phyloP scores from a whole-genome alignment of 2,888 invertebrate species.

The Polydrusus cervinus region DNA sequence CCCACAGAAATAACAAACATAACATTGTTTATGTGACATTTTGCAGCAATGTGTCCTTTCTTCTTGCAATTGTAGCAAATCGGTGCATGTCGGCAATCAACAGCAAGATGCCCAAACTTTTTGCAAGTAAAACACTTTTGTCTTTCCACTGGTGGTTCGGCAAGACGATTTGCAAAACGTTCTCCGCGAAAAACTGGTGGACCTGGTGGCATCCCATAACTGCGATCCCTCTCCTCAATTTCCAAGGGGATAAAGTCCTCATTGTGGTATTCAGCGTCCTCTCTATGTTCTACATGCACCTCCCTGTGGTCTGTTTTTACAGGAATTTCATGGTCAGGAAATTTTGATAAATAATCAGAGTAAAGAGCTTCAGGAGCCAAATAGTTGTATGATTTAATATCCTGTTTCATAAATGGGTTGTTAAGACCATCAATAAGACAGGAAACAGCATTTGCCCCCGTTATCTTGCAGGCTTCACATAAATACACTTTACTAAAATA shows the following conservation, averaged over 20 bases:
- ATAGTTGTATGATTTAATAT: slow-evolving; percentile 59
- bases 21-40: slow-evolving; percentile 48
- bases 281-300: slow-evolving; percentile 34
- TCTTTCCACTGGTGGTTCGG: neutral
- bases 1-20: neutral
- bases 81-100: slow-evolving; percentile 58
- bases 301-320: slow-evolving; percentile 31
- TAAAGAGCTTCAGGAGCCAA: slow-evolving; percentile 62
- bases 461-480: slow-evolving; percentile 62
- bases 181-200: neutral
- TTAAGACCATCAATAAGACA: slow-evolving; percentile 63
- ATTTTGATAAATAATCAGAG: slow-evolving; percentile 59
- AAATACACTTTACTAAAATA: slow-evolving; percentile 63
- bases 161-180: neutral
- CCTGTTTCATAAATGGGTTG: slow-evolving; percentile 57
- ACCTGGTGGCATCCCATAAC: neutral
- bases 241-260: slow-evolving; percentile 27
- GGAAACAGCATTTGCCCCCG: slow-evolving; percentile 63
- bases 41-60: slow-evolving; percentile 58
- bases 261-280: slow-evolving; percentile 17
- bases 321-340: slow-evolving; percentile 53
- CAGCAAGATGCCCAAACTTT: slow-evolving; percentile 56
- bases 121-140: slow-evolving; percentile 58
- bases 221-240: slow-evolving; percentile 14
- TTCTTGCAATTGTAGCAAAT: slow-evolving; percentile 58